Evolutionary conservation across 2,888 invertebrate genomes (phyloP).

Genomic region (Rhingia campestris): DNA sequence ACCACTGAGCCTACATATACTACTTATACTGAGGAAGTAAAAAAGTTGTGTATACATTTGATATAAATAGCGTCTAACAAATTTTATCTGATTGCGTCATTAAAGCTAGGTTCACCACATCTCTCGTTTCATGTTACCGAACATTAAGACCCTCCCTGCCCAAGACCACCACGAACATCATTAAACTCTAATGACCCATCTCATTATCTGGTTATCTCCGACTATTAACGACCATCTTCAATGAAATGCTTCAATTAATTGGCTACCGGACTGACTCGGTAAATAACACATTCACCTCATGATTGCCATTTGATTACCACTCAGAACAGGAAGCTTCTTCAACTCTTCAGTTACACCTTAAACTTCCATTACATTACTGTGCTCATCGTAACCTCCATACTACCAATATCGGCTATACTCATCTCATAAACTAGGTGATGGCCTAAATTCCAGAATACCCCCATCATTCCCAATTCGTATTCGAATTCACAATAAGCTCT

Average conservation of each 20-base stretch:
- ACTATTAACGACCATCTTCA: slow-evolving; percentile 19
- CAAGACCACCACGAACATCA: background rate
- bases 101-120: no score
- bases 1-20: no score
- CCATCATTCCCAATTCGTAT: slow-evolving; percentile 19
- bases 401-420: slow-evolving; percentile 29
- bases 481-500: slow-evolving; percentile 25
- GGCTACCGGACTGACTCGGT: background rate
- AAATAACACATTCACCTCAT: slow-evolving; percentile 43
- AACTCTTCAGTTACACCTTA: slow-evolving; percentile 9
- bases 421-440: slow-evolving; percentile 63
- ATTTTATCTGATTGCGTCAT: no score
- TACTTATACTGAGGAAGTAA: no score
- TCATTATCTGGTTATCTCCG: slow-evolving; percentile 5
- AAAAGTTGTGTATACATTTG: no score
- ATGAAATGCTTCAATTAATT: slow-evolving; percentile 30
- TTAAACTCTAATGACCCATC: background rate
- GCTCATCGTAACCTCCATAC: slow-evolving; percentile 4
- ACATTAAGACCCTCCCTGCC: background rate
- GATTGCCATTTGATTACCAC: slow-evolving; percentile 41
- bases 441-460: slow-evolving; percentile 49
- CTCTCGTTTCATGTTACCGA: background rate
- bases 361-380: background rate
- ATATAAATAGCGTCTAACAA: no score
- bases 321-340: slow-evolving; percentile 29